A percentile compares a stretch with the other conserved stretches of the same genome.
Evolutionary conservation across 2,797 vertebrate species (phyloP).

Genomic region (Trichosurus vulpecula): DNA sequence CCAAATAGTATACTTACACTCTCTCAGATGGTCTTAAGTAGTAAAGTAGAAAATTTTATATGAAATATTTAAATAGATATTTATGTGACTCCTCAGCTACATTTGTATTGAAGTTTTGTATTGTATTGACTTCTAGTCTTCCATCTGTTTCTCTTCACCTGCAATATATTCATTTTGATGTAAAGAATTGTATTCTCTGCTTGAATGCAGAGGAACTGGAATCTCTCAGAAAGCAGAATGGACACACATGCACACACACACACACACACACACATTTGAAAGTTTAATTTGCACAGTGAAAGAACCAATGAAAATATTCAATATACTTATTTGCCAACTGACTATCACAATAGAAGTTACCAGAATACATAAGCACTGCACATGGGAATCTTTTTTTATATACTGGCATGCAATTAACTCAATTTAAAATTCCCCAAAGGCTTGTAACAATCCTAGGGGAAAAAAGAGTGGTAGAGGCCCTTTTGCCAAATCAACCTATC

Average conservation of each 20-base stretch:
- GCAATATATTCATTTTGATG: not conserved
- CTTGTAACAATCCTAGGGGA: slow-evolving; percentile 23
- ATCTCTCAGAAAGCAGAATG: slow-evolving; percentile 29
- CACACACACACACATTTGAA: not conserved
- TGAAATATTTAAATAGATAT: not conserved
- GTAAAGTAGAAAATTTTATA: not conserved
- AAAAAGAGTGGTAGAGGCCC: slow-evolving; percentile 43
- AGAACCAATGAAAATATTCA: slow-evolving; percentile 45
- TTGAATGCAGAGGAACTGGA: slow-evolving; percentile 9
- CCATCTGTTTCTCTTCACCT: not conserved
- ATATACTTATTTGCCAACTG: not conserved
- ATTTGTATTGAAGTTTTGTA: slow-evolving; percentile 48
- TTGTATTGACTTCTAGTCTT: slow-evolving; percentile 31
- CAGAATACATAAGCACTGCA: not conserved
- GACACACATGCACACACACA: not conserved
- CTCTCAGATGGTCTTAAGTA: not conserved
- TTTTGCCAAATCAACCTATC: slow-evolving; percentile 54
- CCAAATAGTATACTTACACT: not conserved
- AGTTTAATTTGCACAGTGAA: not conserved
- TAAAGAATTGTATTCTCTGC: slow-evolving; percentile 5
- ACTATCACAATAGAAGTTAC: slow-evolving; percentile 41
- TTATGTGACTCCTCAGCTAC: not conserved
- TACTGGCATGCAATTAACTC: slow-evolving; percentile 54
- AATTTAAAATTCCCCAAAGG: slow-evolving; percentile 54
- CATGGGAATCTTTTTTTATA: slow-evolving; percentile 37